phyloP scores from a whole-genome alignment of 2,888 invertebrate species.

The Gandaritis pyraliata region DNA sequence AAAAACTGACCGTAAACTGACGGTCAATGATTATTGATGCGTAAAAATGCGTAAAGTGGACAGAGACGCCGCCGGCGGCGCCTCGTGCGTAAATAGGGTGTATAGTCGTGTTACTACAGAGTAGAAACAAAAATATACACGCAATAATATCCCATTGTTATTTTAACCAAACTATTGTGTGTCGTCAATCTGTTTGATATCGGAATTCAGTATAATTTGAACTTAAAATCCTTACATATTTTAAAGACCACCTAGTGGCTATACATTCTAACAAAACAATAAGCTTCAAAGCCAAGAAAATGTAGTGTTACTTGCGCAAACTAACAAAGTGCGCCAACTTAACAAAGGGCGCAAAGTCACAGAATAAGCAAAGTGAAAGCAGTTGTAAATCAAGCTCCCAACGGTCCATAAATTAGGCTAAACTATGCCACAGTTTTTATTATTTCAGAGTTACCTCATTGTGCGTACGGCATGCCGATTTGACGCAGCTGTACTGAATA shows the following conservation, averaged over 20 bases:
- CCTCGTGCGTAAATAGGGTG: neutral
- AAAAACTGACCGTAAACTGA: constrained; percentile 65
- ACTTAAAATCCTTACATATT: neutral
- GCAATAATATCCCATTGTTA: too few species aligned
- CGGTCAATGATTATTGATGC: constrained; percentile 54
- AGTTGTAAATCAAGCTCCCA: constrained; percentile 62
- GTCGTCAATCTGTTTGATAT: neutral
- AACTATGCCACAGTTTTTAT: constrained; percentile 68
- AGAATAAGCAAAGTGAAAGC: constrained; percentile 40
- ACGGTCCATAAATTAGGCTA: constrained; percentile 69
- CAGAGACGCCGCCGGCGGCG: constrained; percentile 21
- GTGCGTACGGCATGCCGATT: constrained; percentile 51
- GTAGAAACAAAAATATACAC: neutral
- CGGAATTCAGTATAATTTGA: neutral
- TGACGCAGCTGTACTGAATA: constrained; percentile 50
- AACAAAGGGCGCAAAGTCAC: constrained; percentile 38
- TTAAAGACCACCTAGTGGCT: constrained; percentile 19
- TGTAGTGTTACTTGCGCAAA: constrained; percentile 35
- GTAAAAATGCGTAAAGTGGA: constrained; percentile 49
- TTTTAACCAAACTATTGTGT: too few species aligned
- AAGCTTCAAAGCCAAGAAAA: constrained; percentile 14
- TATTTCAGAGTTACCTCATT: constrained; percentile 47
- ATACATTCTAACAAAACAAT: constrained; percentile 21
- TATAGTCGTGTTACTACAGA: constrained; percentile 4
- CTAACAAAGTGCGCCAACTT: constrained; percentile 40